Conservation (phyloP, 2,113 vertebrate genomes). For the Brevimyrus niger region DNA sequence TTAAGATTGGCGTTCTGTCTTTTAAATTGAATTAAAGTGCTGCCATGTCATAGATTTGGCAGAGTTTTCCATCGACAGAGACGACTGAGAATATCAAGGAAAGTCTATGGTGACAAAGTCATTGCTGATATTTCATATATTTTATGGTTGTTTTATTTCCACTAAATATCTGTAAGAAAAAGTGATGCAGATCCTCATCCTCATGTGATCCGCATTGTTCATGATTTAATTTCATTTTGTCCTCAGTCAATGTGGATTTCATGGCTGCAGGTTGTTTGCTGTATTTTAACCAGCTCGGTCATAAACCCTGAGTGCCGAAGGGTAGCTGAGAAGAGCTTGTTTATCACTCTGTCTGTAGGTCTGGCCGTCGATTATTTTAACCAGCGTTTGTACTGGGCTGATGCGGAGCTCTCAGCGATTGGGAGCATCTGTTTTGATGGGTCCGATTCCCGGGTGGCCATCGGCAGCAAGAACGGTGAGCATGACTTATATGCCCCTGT, state of each 20-base stretch:
- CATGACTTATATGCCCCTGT: neutral
- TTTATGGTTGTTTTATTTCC: neutral
- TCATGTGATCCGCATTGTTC: neutral
- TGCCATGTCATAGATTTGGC: neutral
- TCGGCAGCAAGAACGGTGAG: conserved; percentile 83
- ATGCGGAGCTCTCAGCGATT: conserved; percentile 86
- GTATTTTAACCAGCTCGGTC: neutral
- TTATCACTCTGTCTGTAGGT: conserved; percentile 59
- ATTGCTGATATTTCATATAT: neutral
- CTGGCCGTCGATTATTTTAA: conserved; percentile 88
- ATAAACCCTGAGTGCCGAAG: neutral
- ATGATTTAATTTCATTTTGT: neutral
- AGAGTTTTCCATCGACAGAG: neutral
- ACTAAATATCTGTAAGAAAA: neutral
- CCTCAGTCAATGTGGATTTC: neutral
- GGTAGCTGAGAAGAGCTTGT: conserved; percentile 41
- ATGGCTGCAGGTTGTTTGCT: neutral
- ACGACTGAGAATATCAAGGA: neutral
- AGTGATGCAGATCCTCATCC: neutral
- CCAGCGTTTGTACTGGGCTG: conserved; percentile 93
- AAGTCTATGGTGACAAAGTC: neutral
- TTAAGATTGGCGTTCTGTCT: conserved; percentile 8
- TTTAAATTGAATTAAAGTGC: conserved; percentile 12
- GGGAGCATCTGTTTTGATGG: conserved; percentile 88
- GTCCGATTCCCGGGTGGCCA: conserved; percentile 72